phyloP scores from a whole-genome alignment of 2,888 invertebrate species.

The Sinotaia quadrata region DNA sequence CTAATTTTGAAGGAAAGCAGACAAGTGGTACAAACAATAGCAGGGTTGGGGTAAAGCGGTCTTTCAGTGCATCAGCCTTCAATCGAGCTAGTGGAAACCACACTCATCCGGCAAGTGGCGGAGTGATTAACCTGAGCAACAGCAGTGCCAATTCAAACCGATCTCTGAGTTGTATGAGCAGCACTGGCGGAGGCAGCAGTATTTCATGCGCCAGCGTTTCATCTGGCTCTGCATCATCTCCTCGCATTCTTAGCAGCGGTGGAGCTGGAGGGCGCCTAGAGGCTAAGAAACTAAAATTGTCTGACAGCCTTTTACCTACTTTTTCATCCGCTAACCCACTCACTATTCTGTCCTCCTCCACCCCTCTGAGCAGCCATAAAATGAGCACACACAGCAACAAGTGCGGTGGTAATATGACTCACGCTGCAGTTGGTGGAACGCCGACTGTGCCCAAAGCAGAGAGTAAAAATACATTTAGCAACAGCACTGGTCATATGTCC shows the following conservation, averaged over 20 bases:
- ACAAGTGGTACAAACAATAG: not conserved
- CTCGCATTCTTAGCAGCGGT: not conserved
- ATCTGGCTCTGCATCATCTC: not conserved
- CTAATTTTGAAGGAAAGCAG: not conserved
- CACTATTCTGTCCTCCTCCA: conserved; percentile 24
- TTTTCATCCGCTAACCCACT: conserved; percentile 1
- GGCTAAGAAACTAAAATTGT: conserved; percentile 9
- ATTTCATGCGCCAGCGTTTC: not conserved
- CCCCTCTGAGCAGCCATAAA: not conserved
- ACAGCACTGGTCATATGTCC: not conserved
- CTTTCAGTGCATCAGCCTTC: not conserved
- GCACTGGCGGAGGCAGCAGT: not conserved
- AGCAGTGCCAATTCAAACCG: conserved; percentile 14
- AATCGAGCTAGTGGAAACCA: not conserved
- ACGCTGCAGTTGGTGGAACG: too few relatives aligned
- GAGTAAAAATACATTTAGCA: not conserved
- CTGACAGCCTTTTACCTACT: not conserved
- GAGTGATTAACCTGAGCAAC: conserved; percentile 16
- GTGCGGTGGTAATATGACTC: not conserved
- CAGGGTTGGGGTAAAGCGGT: not conserved
- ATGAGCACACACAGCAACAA: not conserved
- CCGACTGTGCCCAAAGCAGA: too few relatives aligned
- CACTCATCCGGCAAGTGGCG: not conserved
- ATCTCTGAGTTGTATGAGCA: not conserved
- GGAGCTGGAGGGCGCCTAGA: conserved; percentile 2